Base-by-base conservation (phyloP, 2,888 invertebrate species). In the Drosophila niveifrons region DNA sequence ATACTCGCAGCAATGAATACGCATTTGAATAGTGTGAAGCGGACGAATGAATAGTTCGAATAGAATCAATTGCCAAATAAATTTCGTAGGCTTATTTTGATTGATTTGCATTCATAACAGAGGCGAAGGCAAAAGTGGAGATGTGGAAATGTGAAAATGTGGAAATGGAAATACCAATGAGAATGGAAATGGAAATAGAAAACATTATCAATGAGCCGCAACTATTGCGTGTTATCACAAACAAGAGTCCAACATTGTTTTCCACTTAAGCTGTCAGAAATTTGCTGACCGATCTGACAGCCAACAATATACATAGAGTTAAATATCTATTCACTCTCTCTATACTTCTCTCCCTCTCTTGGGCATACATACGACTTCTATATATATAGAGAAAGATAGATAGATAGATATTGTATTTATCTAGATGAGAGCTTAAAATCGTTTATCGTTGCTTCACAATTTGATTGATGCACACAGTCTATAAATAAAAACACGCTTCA, bases 221-320 rank as follows among this genome's bases (percentile, higher is more conserved):
- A 18, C 18, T 36, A 46, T 47, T 52, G 44, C 70, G 56, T 71
- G 56, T 55, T 71, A 80, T 72, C 58, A 52, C 9, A 55, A 28
- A 34, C 47, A 76, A 41, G 76, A 41, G 39, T 41, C 39, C 39
- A 11, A 87, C 87, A 80, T 67, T 77, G 74, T 77, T 87, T 87
- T 80, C 61, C 84, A 83, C 80, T 80, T 77, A 80, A 69, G 65
- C 73, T 58, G 72, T 48, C 66, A 83, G 64, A 53, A 58, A 18
- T 31, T 48, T 48, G 46, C 46, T 55, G 52, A 56, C 59, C 57
- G 39, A 69, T 59, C 44, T 52, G 58, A 6, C 31, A 56, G 18
- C 1, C 46, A 39, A 13, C 39, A 39, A 39, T 13, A 39, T 8
- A n/a, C 13, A 36, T n/a, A 44, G 23, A 47, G 44, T 44, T 57